Percentiles rank a stretch among this genome's conserved stretches.
phyloP scores from a whole-genome alignment of 1,140 invertebrate genomes.

The Drosophila novamexicana region DNA sequence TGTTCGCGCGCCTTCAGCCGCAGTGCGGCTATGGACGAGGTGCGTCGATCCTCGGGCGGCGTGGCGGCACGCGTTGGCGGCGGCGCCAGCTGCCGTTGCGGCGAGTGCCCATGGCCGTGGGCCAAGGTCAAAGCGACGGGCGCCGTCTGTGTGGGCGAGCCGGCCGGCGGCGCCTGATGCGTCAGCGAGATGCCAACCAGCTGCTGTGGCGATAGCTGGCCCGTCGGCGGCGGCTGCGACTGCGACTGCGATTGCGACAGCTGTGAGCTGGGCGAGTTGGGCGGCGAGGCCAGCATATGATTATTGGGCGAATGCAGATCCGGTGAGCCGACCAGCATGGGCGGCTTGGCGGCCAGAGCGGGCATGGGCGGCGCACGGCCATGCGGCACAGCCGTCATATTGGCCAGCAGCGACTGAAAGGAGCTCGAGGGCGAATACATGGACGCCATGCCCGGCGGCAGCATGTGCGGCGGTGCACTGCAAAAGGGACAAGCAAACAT shows the following conservation, averaged over 20 bases:
- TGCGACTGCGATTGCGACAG: slow-evolving; percentile 80
- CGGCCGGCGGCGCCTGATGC: slow-evolving; percentile 55
- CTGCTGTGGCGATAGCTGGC: slow-evolving; percentile 62
- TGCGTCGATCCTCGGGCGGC: slow-evolving; percentile 91
- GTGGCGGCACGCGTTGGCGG: slow-evolving; percentile 79
- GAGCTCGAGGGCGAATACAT: slow-evolving; percentile 89
- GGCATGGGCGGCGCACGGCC: slow-evolving; percentile 87
- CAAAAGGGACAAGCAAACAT: slow-evolving; percentile 64
- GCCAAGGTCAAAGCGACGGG: slow-evolving; percentile 65
- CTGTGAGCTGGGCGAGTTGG: slow-evolving; percentile 86
- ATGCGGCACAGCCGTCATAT: slow-evolving; percentile 88
- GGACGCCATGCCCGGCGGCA: slow-evolving; percentile 87
- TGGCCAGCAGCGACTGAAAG: slow-evolving; percentile 93
- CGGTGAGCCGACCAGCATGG: slow-evolving; percentile 81
- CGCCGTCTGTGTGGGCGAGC: slow-evolving; percentile 65
- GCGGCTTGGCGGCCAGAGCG: slow-evolving; percentile 68
- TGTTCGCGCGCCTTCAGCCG: slow-evolving; percentile 96
- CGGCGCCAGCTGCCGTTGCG: slow-evolving; percentile 55
- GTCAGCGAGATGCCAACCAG: slow-evolving; percentile 72
- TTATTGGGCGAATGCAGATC: slow-evolving; percentile 80
- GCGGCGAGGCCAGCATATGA: slow-evolving; percentile 85
- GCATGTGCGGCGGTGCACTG: slow-evolving; percentile 87
- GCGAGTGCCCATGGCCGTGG: slow-evolving; percentile 38
- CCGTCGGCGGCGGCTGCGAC: slow-evolving; percentile 42
- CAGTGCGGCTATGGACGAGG: slow-evolving; percentile 95